Conservation (phyloP, 2,797 vertebrate species). For the Pseudochaenichthys georgianus region DNA sequence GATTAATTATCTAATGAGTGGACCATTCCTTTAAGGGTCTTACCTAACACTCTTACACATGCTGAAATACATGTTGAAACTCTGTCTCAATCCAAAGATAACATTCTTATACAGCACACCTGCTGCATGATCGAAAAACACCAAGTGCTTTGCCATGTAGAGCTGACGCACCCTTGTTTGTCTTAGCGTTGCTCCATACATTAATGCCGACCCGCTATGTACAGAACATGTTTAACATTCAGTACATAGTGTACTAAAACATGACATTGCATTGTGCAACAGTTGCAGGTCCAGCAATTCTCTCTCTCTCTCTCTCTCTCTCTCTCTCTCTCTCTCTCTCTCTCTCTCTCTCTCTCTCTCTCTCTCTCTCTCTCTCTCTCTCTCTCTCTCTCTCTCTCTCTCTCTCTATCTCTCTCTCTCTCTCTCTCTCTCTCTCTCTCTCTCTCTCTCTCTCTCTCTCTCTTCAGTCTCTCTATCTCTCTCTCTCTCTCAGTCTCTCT, state of each 20-base stretch:
- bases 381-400: too few relatives aligned
- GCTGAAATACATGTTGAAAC: neutral
- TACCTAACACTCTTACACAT: neutral
- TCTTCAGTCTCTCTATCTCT: too few relatives aligned
- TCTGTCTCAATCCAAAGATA: slow-evolving; percentile 11
- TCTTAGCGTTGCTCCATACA: slow-evolving; percentile 31
- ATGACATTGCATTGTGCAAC: slow-evolving; percentile 17
- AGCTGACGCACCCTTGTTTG: slow-evolving; percentile 61
- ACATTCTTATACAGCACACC: neutral
- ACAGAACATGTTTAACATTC: slow-evolving; percentile 7
- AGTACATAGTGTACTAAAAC: slow-evolving; percentile 47
- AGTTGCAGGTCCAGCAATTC: neutral
- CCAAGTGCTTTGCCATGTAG: slow-evolving; percentile 15
- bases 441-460: too few relatives aligned
- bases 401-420: too few relatives aligned
- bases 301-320: too few relatives aligned
- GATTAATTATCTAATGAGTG: too few relatives aligned
- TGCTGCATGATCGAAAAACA: slow-evolving; percentile 24
- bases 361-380: too few relatives aligned
- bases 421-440: too few relatives aligned
- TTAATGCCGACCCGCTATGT: slow-evolving; percentile 1
- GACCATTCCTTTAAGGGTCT: neutral
- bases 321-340: too few relatives aligned
- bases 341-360: too few relatives aligned
- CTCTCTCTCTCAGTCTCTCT: too few relatives aligned